Evolutionary conservation across 2,888 invertebrate species (phyloP).

Genomic region (Polyommatus icarus): DNA sequence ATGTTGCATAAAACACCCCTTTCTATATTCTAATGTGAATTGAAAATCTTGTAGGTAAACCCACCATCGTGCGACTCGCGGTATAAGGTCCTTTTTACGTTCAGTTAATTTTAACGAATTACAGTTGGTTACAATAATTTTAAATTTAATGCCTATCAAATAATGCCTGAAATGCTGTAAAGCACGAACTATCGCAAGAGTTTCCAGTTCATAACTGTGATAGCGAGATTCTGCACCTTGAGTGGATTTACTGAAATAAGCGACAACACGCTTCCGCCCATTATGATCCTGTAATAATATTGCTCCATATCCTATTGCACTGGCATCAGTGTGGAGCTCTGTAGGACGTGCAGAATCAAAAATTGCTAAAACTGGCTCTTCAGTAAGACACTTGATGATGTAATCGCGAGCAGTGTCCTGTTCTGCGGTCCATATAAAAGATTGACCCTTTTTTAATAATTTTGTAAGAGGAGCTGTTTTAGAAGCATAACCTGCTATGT

Average conservation of each 20-base stretch:
- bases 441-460: not conserved
- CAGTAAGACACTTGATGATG: constrained; percentile 15
- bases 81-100: no score
- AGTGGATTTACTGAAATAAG: no score
- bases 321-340: not conserved
- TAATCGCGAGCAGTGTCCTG: not conserved
- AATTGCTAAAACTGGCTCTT: constrained; percentile 20
- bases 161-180: no score
- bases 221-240: no score
- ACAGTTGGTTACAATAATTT: no score
- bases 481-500: not conserved
- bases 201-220: no score
- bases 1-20: constrained; percentile 43
- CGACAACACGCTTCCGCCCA: not conserved
- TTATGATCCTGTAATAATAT: constrained; percentile 44
- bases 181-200: no score
- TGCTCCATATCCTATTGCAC: constrained; percentile 34
- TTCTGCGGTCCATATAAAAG: not conserved
- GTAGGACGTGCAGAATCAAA: constrained; percentile 3
- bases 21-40: constrained; percentile 41
- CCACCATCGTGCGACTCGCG: no score
- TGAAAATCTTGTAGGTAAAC: no score
- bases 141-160: no score
- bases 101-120: no score
- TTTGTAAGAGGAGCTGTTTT: not conserved